Base-by-base conservation (phyloP, 30 jellyfish, hydroid and myxozoan genomes). In the Nemopilema nomurai region DNA sequence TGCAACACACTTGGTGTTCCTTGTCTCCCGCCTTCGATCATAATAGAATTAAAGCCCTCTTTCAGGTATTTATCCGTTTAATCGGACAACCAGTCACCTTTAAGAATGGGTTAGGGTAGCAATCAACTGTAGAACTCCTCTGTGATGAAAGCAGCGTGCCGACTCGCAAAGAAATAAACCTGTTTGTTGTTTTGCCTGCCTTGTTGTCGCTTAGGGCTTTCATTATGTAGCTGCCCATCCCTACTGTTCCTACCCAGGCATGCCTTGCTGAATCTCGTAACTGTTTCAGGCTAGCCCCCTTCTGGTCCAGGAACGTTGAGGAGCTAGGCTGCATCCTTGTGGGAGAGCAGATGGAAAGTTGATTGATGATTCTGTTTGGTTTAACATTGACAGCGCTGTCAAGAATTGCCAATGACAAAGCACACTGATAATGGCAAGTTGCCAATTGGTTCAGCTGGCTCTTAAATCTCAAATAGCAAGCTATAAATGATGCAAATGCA, bases 31-130 rank as follows among this genome's bases (percentile, higher is more conserved):
- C 76, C 18, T 0, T 23, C 30, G 62, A 22, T 33, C 52, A 33
- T 27, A n/a, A 78, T 22, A 8, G 51, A 78, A 78, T 23, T 29
- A 62, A 51, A 67, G 68, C 63, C 30, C 17, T 29, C 57, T 78
- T 53, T 78, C 62, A 28, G 24, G 79, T 9, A 26, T 23, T 22
- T 29, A 25, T 21, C 78, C 30, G 66, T 18, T 78, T 63, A 62
- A 78, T 78, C 49, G 63, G 28, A 78, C 87, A 78, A 78, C 87
- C 87, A 62, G 87, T 31, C 3, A 69, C 62, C 49, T 51, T 28
- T 25, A n/a, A n/a, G 53, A 51, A 70, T 70, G 33, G 80, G 29
- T 28, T 27, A 70, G n/a, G 27, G 13, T 53, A 28, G 24, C 21
- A 23, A 28, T 29, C 22, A 16, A 70, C 21, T 24, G 24, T 23